Evolutionary conservation across 2,797 vertebrate genomes (phyloP), one percentile per base, ranked within the genome.

Genomic region (Novumbra hubbsi): DNA sequence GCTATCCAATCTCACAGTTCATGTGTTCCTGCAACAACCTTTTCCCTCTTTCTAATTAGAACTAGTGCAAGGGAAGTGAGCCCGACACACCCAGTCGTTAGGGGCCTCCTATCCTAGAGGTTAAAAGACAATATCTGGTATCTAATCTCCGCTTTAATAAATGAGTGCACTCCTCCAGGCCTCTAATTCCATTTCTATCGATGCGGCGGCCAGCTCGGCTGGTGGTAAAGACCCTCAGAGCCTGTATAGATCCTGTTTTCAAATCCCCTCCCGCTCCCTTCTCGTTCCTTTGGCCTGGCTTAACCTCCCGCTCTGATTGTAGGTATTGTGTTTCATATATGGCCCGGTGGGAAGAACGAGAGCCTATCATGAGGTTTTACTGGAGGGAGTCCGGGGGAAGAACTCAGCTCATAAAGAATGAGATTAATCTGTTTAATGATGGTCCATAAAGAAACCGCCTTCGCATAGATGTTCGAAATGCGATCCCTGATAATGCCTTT

Each of bases 121-220:
- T 87, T 90, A 88, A 90, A 89, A 90, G 89, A 83, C 84, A 81
- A 52, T 84, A 85, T 86, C 78, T 77, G 73, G 80, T 80, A 83
- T 87, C 86, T 87, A 77, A 85, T 86, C 80, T 70, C 55, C 66
- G 77, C 73, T 80, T 84, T 89, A 90, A 88, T 91, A 88, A 89
- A 89, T 76, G 78, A 87, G 77, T 83, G 85, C 82, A 88, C 89
- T 88, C 88, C 87, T 86, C 82, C 34, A 38, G 80, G 83, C 78
- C 74, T 60, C 75, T 90, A 89, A 91, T 90, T 90, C 82, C 74
- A 89, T 91, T 92, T 89, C 78, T 88, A 90, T 89, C 82, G 90
- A 92, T 81, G 84, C 76, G 55, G 76, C 9, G 83, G 83, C 84
- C 81, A 73, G 87, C 84, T 84, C 80, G 77, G 85, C 81, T 81